Evolutionary conservation across 1,140 invertebrate species (phyloP).

Genomic region (Hermetia illucens): DNA sequence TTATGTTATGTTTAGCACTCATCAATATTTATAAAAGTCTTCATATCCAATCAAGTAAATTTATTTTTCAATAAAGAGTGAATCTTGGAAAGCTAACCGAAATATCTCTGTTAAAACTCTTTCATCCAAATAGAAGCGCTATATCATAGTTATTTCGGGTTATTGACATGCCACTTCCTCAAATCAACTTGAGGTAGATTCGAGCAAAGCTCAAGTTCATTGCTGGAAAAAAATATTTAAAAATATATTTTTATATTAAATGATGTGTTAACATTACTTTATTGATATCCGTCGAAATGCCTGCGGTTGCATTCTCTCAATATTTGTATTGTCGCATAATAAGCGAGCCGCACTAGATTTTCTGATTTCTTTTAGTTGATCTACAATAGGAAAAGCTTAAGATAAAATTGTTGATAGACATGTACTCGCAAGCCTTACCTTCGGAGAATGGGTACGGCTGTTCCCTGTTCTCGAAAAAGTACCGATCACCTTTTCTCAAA

Average conservation of each 20-base stretch:
- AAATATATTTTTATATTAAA: not conserved
- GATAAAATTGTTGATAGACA: not conserved
- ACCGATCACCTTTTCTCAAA: conserved; percentile 65
- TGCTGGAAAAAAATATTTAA: conserved; percentile 35
- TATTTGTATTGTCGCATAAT: conserved; percentile 74
- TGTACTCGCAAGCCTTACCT: conserved; percentile 34
- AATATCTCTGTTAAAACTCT: too few relatives aligned
- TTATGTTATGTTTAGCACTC: too few relatives aligned
- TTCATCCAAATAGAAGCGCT: too few relatives aligned
- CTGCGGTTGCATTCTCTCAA: conserved; percentile 56
- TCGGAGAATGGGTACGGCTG: conserved; percentile 49
- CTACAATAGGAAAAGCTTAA: conserved; percentile 30
- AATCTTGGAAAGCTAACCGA: too few relatives aligned
- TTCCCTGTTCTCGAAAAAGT: conserved; percentile 64
- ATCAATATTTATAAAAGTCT: too few relatives aligned
- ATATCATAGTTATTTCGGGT: too few relatives aligned
- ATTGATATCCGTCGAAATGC: conserved; percentile 40
- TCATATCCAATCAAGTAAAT: too few relatives aligned
- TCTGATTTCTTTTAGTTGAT: conserved; percentile 73
- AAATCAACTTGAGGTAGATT: conserved; percentile 48
- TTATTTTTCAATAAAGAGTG: too few relatives aligned
- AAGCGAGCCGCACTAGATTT: conserved; percentile 66
- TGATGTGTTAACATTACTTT: conserved; percentile 28
- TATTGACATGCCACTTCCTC: conserved; percentile 40
- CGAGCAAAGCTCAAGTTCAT: conserved; percentile 45